Conservation (phyloP, 2,888 invertebrate species). For the Leptopilina syphax region DNA sequence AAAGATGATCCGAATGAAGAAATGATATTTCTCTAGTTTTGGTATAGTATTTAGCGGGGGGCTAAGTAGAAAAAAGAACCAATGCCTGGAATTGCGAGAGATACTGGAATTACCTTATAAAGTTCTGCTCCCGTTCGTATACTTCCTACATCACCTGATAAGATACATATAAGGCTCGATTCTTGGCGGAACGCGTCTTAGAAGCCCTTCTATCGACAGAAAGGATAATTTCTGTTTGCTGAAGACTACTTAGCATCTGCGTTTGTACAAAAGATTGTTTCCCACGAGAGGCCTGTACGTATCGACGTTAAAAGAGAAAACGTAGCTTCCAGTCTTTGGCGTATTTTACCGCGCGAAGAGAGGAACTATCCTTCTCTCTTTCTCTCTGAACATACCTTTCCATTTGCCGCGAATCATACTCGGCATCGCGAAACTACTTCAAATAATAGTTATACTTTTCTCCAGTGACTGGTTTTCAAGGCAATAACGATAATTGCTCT, state of each 20-base stretch:
- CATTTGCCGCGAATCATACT: conserved; percentile 18
- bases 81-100: background rate
- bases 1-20: no score
- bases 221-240: conserved; percentile 31
- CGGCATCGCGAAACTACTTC: conserved; percentile 21
- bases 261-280: conserved; percentile 34
- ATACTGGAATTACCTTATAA: conserved; percentile 60
- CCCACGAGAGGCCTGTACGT: background rate
- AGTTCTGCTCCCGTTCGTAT: conserved; percentile 61
- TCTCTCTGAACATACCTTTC: conserved; percentile 1
- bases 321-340: conserved; percentile 2
- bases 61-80: no score
- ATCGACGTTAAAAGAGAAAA: background rate
- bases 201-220: conserved; percentile 18
- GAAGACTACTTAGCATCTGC: conserved; percentile 30
- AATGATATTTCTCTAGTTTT: background rate
- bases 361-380: background rate
- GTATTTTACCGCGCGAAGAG: background rate
- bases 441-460: conserved; percentile 24
- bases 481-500: conserved; percentile 33
- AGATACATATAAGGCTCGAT: conserved; percentile 67
- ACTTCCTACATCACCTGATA: conserved; percentile 70
- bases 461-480: conserved; percentile 7
- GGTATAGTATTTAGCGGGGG: no score
- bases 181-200: conserved; percentile 42